phyloP scores from a whole-genome alignment of 2,888 invertebrate species.

The Lysandra coridon region DNA sequence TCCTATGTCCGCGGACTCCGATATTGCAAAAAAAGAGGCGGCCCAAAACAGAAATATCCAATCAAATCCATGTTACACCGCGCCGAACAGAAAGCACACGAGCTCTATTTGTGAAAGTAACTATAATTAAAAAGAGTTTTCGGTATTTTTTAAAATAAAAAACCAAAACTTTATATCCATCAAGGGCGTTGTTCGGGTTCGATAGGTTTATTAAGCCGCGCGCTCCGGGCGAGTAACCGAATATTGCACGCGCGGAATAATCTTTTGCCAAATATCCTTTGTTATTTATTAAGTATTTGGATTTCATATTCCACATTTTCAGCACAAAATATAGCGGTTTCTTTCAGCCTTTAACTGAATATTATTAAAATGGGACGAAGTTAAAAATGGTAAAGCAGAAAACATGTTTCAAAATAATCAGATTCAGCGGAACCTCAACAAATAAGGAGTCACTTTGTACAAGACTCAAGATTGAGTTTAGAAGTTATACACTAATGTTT shows the following conservation, averaged over 20 bases:
- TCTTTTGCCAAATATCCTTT: neutral
- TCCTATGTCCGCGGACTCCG: neutral
- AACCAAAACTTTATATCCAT: constrained; percentile 22
- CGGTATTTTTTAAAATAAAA: neutral
- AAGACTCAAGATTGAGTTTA: constrained; percentile 12
- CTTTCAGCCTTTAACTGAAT: neutral
- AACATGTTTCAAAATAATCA: neutral
- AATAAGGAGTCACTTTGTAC: neutral
- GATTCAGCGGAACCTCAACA: constrained; percentile 2
- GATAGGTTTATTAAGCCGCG: constrained; percentile 6
- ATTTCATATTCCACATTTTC: neutral
- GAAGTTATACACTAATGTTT: constrained; percentile 11
- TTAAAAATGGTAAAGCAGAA: neutral
- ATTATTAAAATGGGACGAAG: neutral
- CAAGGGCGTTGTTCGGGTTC: neutral
- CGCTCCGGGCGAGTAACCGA: neutral
- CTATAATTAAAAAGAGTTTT: constrained; percentile 22
- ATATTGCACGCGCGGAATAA: neutral
- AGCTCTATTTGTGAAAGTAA: constrained; percentile 2
- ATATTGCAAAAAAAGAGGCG: neutral
- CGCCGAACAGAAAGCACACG: neutral
- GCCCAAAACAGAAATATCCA: constrained; percentile 18
- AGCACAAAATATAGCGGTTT: neutral
- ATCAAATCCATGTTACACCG: constrained; percentile 20
- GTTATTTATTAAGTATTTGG: neutral